Base-by-base conservation (phyloP, 2,797 vertebrate species). In the Girardinus metallicus region DNA sequence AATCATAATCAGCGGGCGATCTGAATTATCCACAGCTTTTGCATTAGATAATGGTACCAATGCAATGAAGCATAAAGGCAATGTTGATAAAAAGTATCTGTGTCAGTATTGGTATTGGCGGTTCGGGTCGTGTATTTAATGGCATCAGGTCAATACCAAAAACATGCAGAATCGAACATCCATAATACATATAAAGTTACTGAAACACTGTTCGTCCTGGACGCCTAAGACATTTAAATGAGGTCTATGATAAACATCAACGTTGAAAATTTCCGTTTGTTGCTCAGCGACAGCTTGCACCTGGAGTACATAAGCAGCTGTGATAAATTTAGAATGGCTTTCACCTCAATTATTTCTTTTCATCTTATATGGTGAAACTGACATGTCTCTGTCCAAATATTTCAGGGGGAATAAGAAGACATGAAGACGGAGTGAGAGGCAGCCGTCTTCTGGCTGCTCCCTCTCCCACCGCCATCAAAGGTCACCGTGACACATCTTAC, bases 391-490 rank as follows among this genome's bases (percentile, higher is more conserved):
- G 80, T 83, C 29, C 43, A 55, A 36, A 86, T 72, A 78, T 86
- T 88, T 88, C 77, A 44, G 47, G 47, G 79, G 80, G 77, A 21
- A 47, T 55, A 18, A 26, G 43, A 71, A 70, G 76, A 36, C 47
- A 46, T 34, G 75, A 64, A 46, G 74, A 73, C 23, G 7, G 21
- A 57, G 41, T 71, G 60, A 82, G 81, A 88, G 81, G 71, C 82
- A 77, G 83, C 68, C 57, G 79, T 73, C 87, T 77, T 83, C 76
- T 78, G 80, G 83, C 72, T 75, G 83, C 29, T 60, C 83, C 87
- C 86, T 87, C 83, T 89, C 87, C 86, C 83, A 84, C 90, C 90
- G 87, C 83, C 91, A 91, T 94, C 90, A 94, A 95, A 95, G 93
- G 91, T 94, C 89, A 91, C 85, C 57, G 76, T 90, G 92, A 92